Percentiles rank a stretch among this genome's conserved stretches.
Evolutionary conservation across 2,113 vertebrate genomes (phyloP).

Genomic region (Brevimyrus niger): DNA sequence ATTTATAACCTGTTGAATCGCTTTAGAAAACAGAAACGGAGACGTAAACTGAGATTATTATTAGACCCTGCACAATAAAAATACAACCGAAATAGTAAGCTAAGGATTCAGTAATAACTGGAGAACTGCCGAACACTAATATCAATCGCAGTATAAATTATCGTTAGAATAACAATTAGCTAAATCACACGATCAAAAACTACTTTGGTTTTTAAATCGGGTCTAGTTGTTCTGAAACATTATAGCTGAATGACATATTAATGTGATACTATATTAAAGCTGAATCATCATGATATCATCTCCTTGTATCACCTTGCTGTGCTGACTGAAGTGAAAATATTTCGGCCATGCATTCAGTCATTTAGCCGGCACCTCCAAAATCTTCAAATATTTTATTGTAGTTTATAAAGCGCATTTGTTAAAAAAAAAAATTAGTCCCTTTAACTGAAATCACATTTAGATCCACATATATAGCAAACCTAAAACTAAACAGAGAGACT

Average conservation of each 20-base stretch:
- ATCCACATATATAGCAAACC: neutral
- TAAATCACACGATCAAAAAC: neutral
- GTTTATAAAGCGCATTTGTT: neutral
- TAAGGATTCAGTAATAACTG: neutral
- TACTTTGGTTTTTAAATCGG: neutral
- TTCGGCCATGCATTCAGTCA: neutral
- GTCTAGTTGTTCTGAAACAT: neutral
- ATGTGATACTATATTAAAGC: neutral
- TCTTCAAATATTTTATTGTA: neutral
- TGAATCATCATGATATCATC: neutral
- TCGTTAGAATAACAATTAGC: neutral
- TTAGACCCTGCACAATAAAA: neutral
- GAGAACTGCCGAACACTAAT: neutral
- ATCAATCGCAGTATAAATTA: neutral
- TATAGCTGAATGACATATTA: neutral
- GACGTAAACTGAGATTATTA: neutral
- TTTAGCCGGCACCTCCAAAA: neutral
- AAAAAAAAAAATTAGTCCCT: neutral
- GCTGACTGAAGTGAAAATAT: neutral
- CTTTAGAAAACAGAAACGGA: neutral
- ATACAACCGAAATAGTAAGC: neutral
- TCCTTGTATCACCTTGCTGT: neutral
- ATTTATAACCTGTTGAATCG: neutral
- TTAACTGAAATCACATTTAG: neutral
- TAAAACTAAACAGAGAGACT: neutral